Percentiles rank a stretch among this genome's conserved stretches.
Conservation (phyloP, 1,140 invertebrate species). For the Drosophila melanogaster region Release_6_plus_ISO1_MT NT_033777.3:19657501-19658000, state of each 20-base stretch:
- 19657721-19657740: constrained; percentile 15
- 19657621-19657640: background rate
- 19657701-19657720: background rate
- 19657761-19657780: background rate
- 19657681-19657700: background rate
- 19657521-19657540: background rate
- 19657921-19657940: constrained; percentile 65
- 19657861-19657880: constrained; percentile 61
- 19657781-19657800: constrained; percentile 5
- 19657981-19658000: constrained; percentile 75
- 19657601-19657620: constrained; percentile 1
- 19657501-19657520: too few species aligned
- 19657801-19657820: constrained; percentile 13
- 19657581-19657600: constrained; percentile 7
- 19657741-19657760: constrained; percentile 21
- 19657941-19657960: constrained; percentile 65
- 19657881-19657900: constrained; percentile 33
- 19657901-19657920: constrained; percentile 1
- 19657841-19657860: constrained; percentile 68
- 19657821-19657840: constrained; percentile 47
- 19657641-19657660: constrained; percentile 10
- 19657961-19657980: constrained; percentile 20
- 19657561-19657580: background rate
- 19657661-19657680: background rate
- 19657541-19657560: background rate